Base-by-base conservation (phyloP, 2,888 invertebrate species). In the Bedellia somnulentella region DNA sequence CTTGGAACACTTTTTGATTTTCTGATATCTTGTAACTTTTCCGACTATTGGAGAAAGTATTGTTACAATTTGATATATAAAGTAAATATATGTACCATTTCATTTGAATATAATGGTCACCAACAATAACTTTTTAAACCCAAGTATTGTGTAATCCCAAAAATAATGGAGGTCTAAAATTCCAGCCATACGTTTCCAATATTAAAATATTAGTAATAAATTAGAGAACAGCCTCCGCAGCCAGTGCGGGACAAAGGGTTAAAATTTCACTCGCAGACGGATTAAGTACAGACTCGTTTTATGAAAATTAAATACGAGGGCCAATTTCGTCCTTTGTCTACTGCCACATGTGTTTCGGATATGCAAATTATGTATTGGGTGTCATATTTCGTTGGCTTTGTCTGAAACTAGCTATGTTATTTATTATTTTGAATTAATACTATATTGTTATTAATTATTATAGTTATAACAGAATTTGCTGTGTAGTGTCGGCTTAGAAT, bases 301-400 rank as follows among this genome's bases (percentile, higher is more conserved):
- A 67, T 68, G 63, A 71, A 73, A 75, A 73, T 73, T 73, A 68
- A 71, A 73, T 70, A 67, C 16, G 62, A 53, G 61, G 56, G 52
- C 47, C 56, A 47, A 54, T 59, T 56, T 52, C 52, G 55, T 56
- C 68, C 71, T 64, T 57, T 67, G 64, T 64, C 60, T 66, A 63
- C 59, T 58, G 52, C 56, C 68, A 68, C 71, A 73, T 75, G 71
- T 71, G 73, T 57, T 52, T 45, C 57, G 62, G 53, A 54, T 75
- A 73, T 73, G 71, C 62, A 71, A 71, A 73, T 70, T 61, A 60
- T 47, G 59, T 66, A 70, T 71, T 57, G 66, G 56, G 52, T 63
- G 49, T 59, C 52, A 47, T 52, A 42, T 36, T 44, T 27, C 27
- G 30, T 21, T 30, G 6, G 24, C 24, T 9, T 11, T 11, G 17